Evolutionary conservation across 2,113 vertebrate genomes (phyloP).

Genomic region (Panthera uncia): DNA sequence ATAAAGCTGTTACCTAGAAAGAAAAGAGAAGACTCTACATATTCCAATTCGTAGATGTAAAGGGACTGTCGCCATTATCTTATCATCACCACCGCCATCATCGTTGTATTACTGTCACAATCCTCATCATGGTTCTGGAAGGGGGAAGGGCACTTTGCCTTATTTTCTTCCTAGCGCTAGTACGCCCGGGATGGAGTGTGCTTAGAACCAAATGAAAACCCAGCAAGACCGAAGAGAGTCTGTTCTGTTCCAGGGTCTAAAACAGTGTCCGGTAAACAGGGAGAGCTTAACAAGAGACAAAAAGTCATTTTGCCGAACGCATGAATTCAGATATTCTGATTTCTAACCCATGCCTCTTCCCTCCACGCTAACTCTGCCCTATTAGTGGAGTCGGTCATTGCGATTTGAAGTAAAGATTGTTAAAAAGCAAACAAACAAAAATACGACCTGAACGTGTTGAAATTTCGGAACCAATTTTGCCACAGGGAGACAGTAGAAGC

Average conservation of each 20-base stretch:
- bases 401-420: neutral
- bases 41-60: neutral
- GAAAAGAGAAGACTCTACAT: neutral
- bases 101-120: neutral
- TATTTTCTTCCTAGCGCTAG: neutral
- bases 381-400: neutral
- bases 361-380: neutral
- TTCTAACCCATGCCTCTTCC: neutral
- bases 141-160: neutral
- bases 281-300: neutral
- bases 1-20: neutral
- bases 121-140: neutral
- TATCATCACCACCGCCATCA: neutral
- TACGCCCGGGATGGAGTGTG: accelerated
- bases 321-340: neutral
- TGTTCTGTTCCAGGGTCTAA: neutral
- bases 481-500: neutral
- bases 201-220: neutral
- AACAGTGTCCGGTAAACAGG: neutral
- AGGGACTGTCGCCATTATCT: no score
- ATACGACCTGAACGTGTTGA: neutral
- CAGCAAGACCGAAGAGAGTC: neutral
- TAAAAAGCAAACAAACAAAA: neutral
- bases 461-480: neutral
- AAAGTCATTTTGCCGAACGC: neutral